Percentiles rank a stretch among this genome's conserved stretches.
phyloP scores from a whole-genome alignment of 2,113 vertebrate genomes.

The Falcunculus frontatus region DNA sequence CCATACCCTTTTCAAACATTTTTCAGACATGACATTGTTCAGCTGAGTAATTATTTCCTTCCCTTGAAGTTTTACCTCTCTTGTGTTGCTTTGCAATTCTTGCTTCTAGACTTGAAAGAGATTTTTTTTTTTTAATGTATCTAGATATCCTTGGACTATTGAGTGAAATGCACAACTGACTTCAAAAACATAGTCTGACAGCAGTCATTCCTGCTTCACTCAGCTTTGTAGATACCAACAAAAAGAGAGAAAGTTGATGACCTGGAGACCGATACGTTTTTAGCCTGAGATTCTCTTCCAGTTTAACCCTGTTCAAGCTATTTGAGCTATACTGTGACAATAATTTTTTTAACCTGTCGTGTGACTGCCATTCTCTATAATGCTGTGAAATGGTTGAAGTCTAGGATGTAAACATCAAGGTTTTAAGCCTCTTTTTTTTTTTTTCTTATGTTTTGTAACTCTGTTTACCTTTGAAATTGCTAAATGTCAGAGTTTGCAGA shows the following conservation, averaged over 20 bases:
- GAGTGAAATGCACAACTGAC: not conserved
- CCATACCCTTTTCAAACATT: not conserved
- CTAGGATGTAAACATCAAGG: not conserved
- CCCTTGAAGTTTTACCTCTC: not conserved
- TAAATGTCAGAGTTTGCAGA: not conserved
- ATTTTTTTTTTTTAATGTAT: not conserved
- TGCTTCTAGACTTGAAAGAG: not conserved
- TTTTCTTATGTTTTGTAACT: not conserved
- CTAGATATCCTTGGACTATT: not conserved
- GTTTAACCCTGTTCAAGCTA: not conserved
- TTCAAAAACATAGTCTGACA: not conserved
- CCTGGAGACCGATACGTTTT: not conserved
- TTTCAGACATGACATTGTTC: not conserved
- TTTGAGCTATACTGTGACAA: not conserved
- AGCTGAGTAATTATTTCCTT: not conserved
- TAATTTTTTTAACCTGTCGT: not conserved
- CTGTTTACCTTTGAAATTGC: not conserved
- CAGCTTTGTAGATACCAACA: not conserved
- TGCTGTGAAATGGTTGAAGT: not conserved
- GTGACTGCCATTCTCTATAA: not conserved
- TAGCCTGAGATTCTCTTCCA: not conserved
- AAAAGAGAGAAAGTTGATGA: not conserved
- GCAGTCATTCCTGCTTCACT: not conserved
- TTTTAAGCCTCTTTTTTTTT: not conserved
- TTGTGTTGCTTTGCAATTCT: not conserved